These are phyloP conservation scores for Leptogaster cylindrica DNA, from an alignment of 2,888 invertebrate species.

Conservation along the genomic window DNA sequence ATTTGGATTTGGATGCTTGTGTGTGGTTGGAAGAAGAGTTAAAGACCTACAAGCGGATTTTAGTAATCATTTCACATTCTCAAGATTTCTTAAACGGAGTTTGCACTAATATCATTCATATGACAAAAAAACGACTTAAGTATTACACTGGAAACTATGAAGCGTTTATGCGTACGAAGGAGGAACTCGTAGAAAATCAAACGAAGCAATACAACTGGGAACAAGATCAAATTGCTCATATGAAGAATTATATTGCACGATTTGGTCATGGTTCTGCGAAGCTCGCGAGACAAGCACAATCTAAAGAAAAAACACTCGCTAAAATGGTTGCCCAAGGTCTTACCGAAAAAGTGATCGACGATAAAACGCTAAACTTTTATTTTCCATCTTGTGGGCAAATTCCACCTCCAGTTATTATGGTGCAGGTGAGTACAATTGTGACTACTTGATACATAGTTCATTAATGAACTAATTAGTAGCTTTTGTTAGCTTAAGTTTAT, in stretches of 20 bases:
- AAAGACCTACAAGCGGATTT: constrained; percentile 93
- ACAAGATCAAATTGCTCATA: constrained; percentile 98
- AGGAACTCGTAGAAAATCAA: constrained; percentile 96
- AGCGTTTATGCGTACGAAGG: constrained; percentile 89
- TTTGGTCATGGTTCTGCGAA: constrained; percentile 99
- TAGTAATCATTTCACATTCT: constrained; percentile 98
- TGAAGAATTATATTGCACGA: constrained; percentile 99
- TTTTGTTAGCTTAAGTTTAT: too few relatives aligned
- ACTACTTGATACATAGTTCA: too few relatives aligned
- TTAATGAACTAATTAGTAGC: too few relatives aligned
- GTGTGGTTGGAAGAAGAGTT: constrained; percentile 99
- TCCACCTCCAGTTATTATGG: constrained; percentile 99
- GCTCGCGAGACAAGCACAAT: constrained; percentile 97
- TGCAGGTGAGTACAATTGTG: constrained; percentile 70
- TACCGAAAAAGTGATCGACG: constrained; percentile 91
- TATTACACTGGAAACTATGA: constrained; percentile 98
- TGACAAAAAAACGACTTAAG: constrained; percentile 90
- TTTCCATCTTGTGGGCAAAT: constrained; percentile 95
- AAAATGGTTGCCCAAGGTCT: constrained; percentile 99
- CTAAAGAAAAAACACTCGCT: constrained; percentile 98
- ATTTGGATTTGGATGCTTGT: constrained; percentile 97
- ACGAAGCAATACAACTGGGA: constrained; percentile 99
- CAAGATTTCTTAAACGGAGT: constrained; percentile 99
- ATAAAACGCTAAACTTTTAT: constrained; percentile 92
- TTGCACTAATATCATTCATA: constrained; percentile 94